These are phyloP conservation scores for Ptychobarbus kaznakovi DNA, from an alignment of 2,797 vertebrate species.

Conservation along the genomic window DNA sequence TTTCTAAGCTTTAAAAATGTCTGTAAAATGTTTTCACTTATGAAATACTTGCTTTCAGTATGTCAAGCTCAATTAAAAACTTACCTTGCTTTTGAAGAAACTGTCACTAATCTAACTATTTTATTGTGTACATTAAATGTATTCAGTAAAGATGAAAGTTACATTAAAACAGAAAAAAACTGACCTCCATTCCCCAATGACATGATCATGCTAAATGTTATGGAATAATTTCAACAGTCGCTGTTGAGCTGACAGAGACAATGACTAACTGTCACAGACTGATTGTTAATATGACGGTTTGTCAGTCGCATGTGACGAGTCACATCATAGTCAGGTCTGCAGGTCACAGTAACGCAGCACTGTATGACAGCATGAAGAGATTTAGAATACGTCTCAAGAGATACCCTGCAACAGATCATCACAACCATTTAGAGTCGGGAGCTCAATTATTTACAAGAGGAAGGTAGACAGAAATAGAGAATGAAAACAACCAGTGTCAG, in stretches of 20 bases:
- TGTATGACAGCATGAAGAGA: constrained; percentile 4
- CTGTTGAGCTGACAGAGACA: constrained; percentile 3
- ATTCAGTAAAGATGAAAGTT: background rate
- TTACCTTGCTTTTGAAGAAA: background rate
- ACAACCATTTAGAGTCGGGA: background rate
- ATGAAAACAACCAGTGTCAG: constrained; percentile 15
- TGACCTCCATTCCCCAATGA: background rate
- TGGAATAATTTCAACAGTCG: background rate
- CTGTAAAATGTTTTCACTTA: background rate
- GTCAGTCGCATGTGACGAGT: constrained; percentile 47
- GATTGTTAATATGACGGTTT: constrained; percentile 17
- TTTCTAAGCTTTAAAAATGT: background rate
- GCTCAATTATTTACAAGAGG: constrained; percentile 14
- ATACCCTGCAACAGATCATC: background rate
- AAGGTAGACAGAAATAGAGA: constrained; percentile 11
- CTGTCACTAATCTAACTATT: background rate
- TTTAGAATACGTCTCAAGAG: constrained; percentile 1
- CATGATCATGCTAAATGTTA: constrained; percentile 15
- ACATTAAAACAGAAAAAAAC: background rate
- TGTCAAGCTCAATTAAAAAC: background rate
- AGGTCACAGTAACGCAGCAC: background rate
- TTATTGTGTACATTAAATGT: background rate
- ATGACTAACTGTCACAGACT: constrained; percentile 30
- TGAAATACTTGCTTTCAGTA: background rate
- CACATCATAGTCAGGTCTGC: constrained; percentile 23